Evolutionary conservation across 2,888 invertebrate species (phyloP), one percentile per base, ranked within the genome.

Genomic region (Exocentrus adspersus): DNA sequence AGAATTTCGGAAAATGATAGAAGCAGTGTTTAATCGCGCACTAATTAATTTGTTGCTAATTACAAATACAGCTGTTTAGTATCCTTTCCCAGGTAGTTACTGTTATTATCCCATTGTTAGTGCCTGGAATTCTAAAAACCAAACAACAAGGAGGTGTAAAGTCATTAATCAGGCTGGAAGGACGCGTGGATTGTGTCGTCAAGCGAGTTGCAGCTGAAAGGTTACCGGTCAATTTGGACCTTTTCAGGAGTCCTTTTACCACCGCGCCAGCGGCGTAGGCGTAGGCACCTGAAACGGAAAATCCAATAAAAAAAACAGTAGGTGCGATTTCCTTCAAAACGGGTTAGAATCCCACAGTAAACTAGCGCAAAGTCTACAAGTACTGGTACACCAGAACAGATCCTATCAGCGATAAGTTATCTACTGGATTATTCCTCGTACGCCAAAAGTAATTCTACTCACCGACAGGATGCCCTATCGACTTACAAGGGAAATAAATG

Each of bases 401-500:
- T 54, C 28, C 28, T 16, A 43, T 54, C 54, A 6, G 43, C 42
- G 54, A 54, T 54, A 54, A 42, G 28, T 54, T 54, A 54, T 54
- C 43, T 46, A 12, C 37, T 17, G 50, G 56, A n/a, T 51, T 32
- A 51, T 51, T 51, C 30, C 32, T n/a, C 9, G 14, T 12, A 32
- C 28, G 24, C 54, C 43, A 17, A 54, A 43, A 42, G 54, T 54
- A 54, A 54, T 54, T 43, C 54, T 37, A 43, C 21, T 24, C 28
- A 16, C 24, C 54, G 43, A 53, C 61, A 53, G 54, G 61, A 62
- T 65, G 32, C 52, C 64, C 54, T 62, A 64, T 56, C 50, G 57
- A 41, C 62, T 46, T 59, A 66, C 67, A 69, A 65, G 67, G 64
- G 66, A 62, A 69, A 69, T 69, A 66, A 69, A 69, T 69, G 67